phyloP scores from a whole-genome alignment of 2,113 vertebrate genomes.

The Egretta garzetta region DNA sequence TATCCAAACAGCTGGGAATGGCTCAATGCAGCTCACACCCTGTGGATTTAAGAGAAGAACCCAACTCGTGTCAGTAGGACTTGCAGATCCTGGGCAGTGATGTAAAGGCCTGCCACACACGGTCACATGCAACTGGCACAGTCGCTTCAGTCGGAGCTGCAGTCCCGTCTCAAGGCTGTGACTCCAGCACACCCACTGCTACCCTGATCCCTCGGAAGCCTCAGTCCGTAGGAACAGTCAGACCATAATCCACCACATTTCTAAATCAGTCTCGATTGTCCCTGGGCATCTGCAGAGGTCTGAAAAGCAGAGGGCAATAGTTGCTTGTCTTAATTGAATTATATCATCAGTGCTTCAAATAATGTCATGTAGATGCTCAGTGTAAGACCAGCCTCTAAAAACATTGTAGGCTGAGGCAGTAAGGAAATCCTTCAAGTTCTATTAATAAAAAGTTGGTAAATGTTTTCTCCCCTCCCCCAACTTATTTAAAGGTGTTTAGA shows the following conservation, averaged over 20 bases:
- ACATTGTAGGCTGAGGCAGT: neutral
- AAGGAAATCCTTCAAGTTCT: neutral
- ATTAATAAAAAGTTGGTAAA: neutral
- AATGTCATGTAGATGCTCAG: neutral
- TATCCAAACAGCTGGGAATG: neutral
- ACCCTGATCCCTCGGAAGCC: neutral
- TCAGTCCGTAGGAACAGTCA: neutral
- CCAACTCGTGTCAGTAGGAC: neutral
- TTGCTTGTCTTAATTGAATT: neutral
- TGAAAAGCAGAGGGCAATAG: neutral
- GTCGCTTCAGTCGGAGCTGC: neutral
- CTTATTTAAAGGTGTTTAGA: neutral
- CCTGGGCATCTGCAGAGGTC: neutral
- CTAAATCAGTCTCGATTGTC: neutral
- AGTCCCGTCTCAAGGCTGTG: accelerated
- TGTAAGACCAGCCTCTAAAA: neutral
- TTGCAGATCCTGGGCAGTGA: neutral
- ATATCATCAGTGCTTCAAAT: neutral
- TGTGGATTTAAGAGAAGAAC: neutral
- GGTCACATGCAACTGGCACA: neutral
- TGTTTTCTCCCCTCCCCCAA: neutral
- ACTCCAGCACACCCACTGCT: neutral
- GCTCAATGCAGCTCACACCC: neutral
- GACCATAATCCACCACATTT: neutral
- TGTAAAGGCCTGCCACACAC: accelerated